Conservation (phyloP, 2,888 invertebrate species). For the Altica lythri region DNA sequence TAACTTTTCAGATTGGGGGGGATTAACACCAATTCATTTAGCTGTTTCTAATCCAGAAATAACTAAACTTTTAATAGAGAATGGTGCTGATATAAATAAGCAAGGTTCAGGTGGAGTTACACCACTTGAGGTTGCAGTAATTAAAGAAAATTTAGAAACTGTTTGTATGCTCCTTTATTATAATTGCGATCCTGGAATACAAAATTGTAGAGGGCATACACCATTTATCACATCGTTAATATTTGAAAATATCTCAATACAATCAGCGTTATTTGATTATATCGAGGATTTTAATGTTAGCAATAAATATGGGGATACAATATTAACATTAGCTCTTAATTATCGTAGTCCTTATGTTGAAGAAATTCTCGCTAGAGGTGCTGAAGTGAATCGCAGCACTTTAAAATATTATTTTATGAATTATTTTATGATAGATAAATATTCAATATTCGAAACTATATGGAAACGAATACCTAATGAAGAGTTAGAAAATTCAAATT, state of each 20-base stretch:
- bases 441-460: not conserved
- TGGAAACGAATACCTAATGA: constrained; percentile 1
- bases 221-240: constrained; percentile 28
- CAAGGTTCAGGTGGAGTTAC: constrained; percentile 35
- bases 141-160: constrained; percentile 31
- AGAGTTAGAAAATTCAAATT: not conserved
- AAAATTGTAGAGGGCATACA: constrained; percentile 11
- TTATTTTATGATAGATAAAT: constrained; percentile 8
- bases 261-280: constrained; percentile 37
- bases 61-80: constrained; percentile 35
- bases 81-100: constrained; percentile 40
- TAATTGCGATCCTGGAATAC: constrained; percentile 37
- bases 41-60: constrained; percentile 33
- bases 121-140: constrained; percentile 41
- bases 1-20: constrained; percentile 32
- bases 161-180: constrained; percentile 43
- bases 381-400: constrained; percentile 14
- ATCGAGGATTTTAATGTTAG: constrained; percentile 39
- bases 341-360: constrained; percentile 32
- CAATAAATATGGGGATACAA: constrained; percentile 31
- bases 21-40: constrained; percentile 39
- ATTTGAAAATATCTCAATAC: constrained; percentile 34
- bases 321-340: constrained; percentile 37
- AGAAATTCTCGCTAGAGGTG: constrained; percentile 38
- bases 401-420: not conserved